Percentiles rank a stretch among this genome's conserved stretches.
Conservation (phyloP, 2,113 vertebrate genomes). For the Ivindomyrus marchei region DNA sequence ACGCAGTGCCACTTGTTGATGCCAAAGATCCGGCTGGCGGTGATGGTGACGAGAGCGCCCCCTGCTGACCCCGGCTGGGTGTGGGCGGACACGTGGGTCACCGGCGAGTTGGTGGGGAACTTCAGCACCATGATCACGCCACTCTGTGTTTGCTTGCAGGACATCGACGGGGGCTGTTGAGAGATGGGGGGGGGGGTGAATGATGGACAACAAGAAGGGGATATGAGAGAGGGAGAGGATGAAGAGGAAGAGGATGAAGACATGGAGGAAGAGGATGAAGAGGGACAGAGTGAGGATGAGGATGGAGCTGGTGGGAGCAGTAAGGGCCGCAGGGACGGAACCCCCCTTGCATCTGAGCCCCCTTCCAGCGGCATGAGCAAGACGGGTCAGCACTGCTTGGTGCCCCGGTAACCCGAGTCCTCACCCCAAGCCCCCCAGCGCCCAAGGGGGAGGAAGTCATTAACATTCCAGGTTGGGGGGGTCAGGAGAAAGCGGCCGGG, state of each 20-base stretch:
- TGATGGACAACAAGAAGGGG: neutral
- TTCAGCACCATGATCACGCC: constrained; percentile 99
- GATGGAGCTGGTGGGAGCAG: neutral
- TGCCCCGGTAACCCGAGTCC: neutral
- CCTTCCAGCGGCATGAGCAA: neutral
- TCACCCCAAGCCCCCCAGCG: neutral
- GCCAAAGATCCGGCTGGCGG: constrained; percentile 86
- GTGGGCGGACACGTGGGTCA: constrained; percentile 87
- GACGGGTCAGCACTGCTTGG: neutral
- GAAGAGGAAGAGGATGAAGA: neutral
- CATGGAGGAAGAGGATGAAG: neutral
- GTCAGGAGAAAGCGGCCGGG: neutral
- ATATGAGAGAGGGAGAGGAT: neutral
- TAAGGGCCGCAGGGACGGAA: neutral
- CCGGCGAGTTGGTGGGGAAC: constrained; percentile 96
- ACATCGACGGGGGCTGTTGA: constrained; percentile 97
- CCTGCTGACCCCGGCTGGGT: constrained; percentile 76
- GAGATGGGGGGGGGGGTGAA: constrained; percentile 64
- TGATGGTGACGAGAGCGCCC: constrained; percentile 88
- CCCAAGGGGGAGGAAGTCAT: neutral
- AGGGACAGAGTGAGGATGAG: neutral
- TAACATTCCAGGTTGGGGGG: neutral
- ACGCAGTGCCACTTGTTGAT: constrained; percentile 96
- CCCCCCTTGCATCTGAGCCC: neutral
- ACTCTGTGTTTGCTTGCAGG: constrained; percentile 96